These are phyloP conservation scores for Calameuta filiformis DNA, from an alignment of 2,888 invertebrate species.

Conservation along the genomic window DNA sequence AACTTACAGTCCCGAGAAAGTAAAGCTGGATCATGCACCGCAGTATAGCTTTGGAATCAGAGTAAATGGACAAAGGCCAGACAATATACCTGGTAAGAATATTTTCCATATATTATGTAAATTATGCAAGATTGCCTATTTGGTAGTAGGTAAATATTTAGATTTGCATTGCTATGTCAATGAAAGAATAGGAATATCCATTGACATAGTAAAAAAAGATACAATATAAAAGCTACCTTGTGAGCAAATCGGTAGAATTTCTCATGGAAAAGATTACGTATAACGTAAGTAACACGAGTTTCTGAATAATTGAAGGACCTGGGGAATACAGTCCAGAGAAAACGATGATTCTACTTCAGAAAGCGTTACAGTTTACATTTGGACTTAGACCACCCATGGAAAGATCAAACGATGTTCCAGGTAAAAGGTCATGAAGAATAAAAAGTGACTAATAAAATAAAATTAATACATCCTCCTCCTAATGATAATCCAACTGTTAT, in stretches of 20 bases:
- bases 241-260: no score
- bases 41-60: conserved; percentile 68
- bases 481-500: no score
- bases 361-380: conserved; percentile 55
- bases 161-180: no score
- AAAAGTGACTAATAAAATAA: no score
- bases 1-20: conserved; percentile 50
- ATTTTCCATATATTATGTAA: no score
- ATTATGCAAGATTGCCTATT: no score
- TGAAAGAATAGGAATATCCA: no score
- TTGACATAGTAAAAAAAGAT: no score
- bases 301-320: conserved; percentile 53
- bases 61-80: conserved; percentile 18
- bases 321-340: conserved; percentile 68
- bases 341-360: conserved; percentile 54
- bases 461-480: no score
- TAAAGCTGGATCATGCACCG: conserved; percentile 71
- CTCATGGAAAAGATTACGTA: no score
- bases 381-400: conserved; percentile 47
- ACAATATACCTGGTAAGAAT: conserved; percentile 28
- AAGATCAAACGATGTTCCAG: conserved; percentile 45
- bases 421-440: conserved; percentile 32
- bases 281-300: not conserved
- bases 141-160: no score
- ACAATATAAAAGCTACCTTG: no score